Evolutionary conservation across 2,888 invertebrate genomes (phyloP).

Genomic region (Caenorhabditis uteleia): DNA sequence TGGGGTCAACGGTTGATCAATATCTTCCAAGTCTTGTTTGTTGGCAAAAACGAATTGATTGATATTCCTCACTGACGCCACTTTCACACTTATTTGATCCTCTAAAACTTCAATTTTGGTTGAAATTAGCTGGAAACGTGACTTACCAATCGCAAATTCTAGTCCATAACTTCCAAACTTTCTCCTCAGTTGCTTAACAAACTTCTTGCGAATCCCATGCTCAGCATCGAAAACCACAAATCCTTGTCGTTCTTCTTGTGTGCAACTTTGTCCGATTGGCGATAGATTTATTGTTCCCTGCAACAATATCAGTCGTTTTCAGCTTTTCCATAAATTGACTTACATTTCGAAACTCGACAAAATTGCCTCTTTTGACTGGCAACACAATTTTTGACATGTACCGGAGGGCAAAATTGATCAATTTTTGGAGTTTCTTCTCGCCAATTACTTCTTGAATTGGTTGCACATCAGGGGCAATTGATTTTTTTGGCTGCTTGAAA

Average conservation of each 20-base stretch:
- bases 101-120: too few species aligned
- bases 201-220: slow-evolving; percentile 81
- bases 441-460: slow-evolving; percentile 81
- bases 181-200: slow-evolving; percentile 82
- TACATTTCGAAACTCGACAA: slow-evolving; percentile 86
- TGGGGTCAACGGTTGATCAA: too few species aligned
- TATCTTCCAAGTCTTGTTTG: too few species aligned
- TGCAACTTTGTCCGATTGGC: slow-evolving; percentile 92
- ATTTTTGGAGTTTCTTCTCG: slow-evolving; percentile 85
- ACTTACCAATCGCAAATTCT: slow-evolving; percentile 85
- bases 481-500: too few species aligned
- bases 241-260: slow-evolving; percentile 82
- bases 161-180: slow-evolving; percentile 82
- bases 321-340: neutral
- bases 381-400: slow-evolving; percentile 85
- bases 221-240: slow-evolving; percentile 84
- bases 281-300: slow-evolving; percentile 84
- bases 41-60: too few species aligned
- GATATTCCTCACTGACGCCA: too few species aligned
- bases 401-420: slow-evolving; percentile 86
- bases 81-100: too few species aligned
- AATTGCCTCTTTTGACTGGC: slow-evolving; percentile 90
- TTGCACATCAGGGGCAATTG: too few species aligned
- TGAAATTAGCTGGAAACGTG: too few species aligned
- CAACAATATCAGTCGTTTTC: too few species aligned